Evolutionary conservation across 2,113 vertebrate species (phyloP), one percentile per base, ranked within the genome.

Genomic region (Forbesichthys agassizii): DNA sequence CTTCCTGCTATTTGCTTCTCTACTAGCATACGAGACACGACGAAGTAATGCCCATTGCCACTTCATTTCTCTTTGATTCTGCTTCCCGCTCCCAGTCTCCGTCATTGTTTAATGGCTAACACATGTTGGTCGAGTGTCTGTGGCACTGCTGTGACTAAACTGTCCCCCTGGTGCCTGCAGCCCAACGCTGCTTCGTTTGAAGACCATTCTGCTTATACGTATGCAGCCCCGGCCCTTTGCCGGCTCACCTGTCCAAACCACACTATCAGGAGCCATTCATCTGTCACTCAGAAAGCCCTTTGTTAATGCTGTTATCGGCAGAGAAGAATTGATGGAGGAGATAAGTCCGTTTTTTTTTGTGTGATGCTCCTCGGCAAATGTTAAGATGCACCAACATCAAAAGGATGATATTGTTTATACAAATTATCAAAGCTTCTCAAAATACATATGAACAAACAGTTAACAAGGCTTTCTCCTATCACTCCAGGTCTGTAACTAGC

Each of bases 81-180:
- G 66, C 64, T 54, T 68, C 48, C 66, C 57, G 75, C 57, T 69
- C 72, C 68, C 52, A 55, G 68, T 81, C 72, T 82, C 69, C 64
- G 46, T 73, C 63, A 55, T 69, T 69, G 59, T 83, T 68, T 88
- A 91, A 90, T 89, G 84, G 78, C 77, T 90, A 61, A 74, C 90
- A 92, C 83, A 91, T 90, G 91, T 86, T 69, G 65, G 65, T 74
- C 74, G 69, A 80, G 81, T 68, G 83, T 77, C 78, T 20, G 47
- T 47, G 66, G 68, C 64, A 61, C 62, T 2, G 63, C 73, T 33
- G 63, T 48, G 81, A 81, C 85, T 84, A 67, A 75, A 86, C 81
- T 81, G 73, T 55, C 74, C 56, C 58, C 65, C 20, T 8, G 64
- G 13, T 61, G 64, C 66, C 66, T 0, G 46, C 12, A 55, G 42